phyloP scores from a whole-genome alignment of 2,888 invertebrate species.

The Oligia latruncula region DNA sequence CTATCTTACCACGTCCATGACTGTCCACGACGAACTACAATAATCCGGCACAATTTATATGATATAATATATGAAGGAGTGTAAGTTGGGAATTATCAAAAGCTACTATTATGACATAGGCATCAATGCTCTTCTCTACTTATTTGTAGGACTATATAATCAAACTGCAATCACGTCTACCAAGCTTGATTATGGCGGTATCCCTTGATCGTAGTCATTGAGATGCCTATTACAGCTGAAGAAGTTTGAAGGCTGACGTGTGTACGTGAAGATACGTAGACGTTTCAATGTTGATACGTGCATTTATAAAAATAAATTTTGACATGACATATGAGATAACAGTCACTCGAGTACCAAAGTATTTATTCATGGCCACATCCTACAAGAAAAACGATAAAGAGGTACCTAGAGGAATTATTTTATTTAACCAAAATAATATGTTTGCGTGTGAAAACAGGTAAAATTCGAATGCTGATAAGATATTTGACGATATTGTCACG shows the following conservation, averaged over 20 bases:
- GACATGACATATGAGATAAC: background rate
- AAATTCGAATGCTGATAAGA: slow-evolving; percentile 21
- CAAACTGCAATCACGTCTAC: background rate
- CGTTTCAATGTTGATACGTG: slow-evolving; percentile 6
- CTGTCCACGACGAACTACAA: background rate
- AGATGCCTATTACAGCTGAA: background rate
- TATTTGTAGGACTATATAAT: background rate
- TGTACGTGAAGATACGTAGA: slow-evolving; percentile 7
- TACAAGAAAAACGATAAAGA: slow-evolving; percentile 4
- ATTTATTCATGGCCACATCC: slow-evolving; percentile 7
- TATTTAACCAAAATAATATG: background rate
- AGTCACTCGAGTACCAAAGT: slow-evolving; percentile 1
- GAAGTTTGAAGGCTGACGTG: background rate
- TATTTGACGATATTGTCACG: slow-evolving; percentile 5
- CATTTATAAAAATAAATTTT: background rate
- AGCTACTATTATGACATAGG: background rate
- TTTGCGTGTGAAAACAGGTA: slow-evolving; percentile 21
- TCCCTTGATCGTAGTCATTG: slow-evolving; percentile 11
- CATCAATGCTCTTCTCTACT: background rate
- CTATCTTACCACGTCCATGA: background rate
- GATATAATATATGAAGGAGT: background rate
- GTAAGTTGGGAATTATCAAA: background rate
- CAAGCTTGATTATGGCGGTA: background rate
- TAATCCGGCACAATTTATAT: background rate
- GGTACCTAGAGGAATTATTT: background rate